Conservation (phyloP, 2,113 vertebrate species). For the Sapayoa aenigma region DNA sequence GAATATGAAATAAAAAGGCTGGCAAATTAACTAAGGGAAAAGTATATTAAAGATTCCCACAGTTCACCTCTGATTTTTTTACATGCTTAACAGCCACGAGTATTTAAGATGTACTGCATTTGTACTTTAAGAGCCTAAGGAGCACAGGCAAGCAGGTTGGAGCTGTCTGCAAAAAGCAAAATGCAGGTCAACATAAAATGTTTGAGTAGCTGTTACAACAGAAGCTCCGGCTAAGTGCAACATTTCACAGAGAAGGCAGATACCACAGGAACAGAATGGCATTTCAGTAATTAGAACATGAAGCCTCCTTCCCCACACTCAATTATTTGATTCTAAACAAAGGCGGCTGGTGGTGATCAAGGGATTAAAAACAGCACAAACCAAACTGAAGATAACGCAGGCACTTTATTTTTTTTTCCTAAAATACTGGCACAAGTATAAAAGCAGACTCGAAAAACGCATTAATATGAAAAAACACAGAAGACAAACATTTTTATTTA, state of each 20-base stretch:
- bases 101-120: background rate
- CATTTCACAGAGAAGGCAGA: background rate
- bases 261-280: background rate
- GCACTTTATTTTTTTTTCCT: background rate
- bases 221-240: background rate
- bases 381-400: background rate
- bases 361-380: background rate
- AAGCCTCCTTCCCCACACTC: background rate
- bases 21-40: background rate
- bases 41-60: background rate
- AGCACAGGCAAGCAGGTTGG: background rate
- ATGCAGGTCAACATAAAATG: background rate
- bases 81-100: background rate
- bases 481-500: background rate
- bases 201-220: background rate
- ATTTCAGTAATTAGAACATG: background rate
- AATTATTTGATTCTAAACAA: background rate
- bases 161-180: background rate
- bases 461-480: background rate
- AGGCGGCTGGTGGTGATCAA: background rate
- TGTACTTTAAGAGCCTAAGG: background rate
- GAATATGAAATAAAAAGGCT: background rate
- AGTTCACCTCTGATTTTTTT: background rate
- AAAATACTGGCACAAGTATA: background rate
- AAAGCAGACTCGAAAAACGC: background rate